These are phyloP conservation scores for Pangasianodon hypophthalmus DNA, from an alignment of 2,113 vertebrate genomes.

Conservation along the genomic window DNA sequence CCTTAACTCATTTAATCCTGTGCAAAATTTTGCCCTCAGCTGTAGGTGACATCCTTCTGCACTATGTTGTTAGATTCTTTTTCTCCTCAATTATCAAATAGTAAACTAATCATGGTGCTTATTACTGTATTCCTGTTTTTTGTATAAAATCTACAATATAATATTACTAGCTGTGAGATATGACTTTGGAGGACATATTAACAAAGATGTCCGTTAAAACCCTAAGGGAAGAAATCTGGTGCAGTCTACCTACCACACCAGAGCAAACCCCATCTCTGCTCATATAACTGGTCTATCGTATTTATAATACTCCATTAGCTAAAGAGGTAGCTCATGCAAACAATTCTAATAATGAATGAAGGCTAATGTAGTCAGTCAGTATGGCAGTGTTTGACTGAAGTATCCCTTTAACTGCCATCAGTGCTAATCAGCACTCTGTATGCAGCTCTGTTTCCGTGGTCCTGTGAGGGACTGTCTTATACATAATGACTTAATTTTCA, in stretches of 20 bases:
- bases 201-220: background rate
- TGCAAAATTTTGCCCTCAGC: no score
- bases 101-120: background rate
- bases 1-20: no score
- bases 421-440: constrained; percentile 24
- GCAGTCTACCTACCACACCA: background rate
- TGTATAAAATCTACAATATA: background rate
- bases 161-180: background rate
- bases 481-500: constrained; percentile 45
- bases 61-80: no score
- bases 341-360: constrained; percentile 13
- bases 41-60: no score
- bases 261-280: background rate
- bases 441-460: constrained; percentile 11
- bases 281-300: background rate
- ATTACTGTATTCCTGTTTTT: background rate
- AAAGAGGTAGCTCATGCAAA: constrained; percentile 25
- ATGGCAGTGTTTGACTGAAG: background rate
- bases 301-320: constrained; percentile 8
- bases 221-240: background rate
- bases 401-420: constrained; percentile 30
- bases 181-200: background rate
- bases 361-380: constrained; percentile 25
- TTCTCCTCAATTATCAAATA: background rate
- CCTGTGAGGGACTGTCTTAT: constrained; percentile 19